Percentiles rank a stretch among this genome's conserved stretches.
Conservation (phyloP, 2,797 vertebrate genomes). For the Mus spretus region DNA sequence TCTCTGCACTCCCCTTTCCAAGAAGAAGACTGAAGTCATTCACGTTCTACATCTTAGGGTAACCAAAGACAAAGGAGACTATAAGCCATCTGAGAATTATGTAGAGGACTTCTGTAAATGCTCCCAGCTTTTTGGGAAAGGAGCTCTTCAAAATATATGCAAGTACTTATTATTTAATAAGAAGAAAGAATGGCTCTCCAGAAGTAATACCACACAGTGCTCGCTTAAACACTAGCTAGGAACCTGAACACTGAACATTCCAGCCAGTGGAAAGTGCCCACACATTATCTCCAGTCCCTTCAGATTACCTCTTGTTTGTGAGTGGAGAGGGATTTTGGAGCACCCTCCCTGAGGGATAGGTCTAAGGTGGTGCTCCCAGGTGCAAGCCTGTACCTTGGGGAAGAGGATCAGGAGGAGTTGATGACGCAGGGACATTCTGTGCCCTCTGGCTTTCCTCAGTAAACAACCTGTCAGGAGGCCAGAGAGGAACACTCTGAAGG, state of each 20-base stretch:
- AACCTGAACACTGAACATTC: conserved; percentile 53
- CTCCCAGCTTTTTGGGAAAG: conserved; percentile 37
- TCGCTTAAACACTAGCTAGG: conserved; percentile 9
- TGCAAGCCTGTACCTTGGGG: conserved; percentile 63
- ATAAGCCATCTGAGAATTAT: conserved; percentile 64
- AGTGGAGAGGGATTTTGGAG: conserved; percentile 66
- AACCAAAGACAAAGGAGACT: conserved; percentile 74
- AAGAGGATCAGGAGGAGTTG: conserved; percentile 68
- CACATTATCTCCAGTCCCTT: conserved; percentile 59
- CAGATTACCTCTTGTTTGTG: conserved; percentile 77
- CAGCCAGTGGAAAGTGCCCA: conserved; percentile 66
- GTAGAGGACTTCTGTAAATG: conserved; percentile 52
- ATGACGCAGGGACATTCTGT: conserved; percentile 75
- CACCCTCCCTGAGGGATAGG: conserved; percentile 20
- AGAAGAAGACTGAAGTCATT: conserved; percentile 32
- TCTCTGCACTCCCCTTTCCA: conserved; percentile 14
- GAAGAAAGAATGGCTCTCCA: conserved; percentile 67
- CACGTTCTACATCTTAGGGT: conserved; percentile 55
- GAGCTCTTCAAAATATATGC: conserved; percentile 42
- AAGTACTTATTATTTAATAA: conserved; percentile 59
- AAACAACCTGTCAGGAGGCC: conserved; percentile 82
- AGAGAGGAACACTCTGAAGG: conserved; percentile 25
- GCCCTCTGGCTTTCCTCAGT: conserved; percentile 77
- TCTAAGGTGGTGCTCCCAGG: conserved; percentile 47
- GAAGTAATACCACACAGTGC: conserved; percentile 46